Evolutionary conservation across 2,113 vertebrate species (phyloP).

Genomic region (Zapus hudsonius): DNA sequence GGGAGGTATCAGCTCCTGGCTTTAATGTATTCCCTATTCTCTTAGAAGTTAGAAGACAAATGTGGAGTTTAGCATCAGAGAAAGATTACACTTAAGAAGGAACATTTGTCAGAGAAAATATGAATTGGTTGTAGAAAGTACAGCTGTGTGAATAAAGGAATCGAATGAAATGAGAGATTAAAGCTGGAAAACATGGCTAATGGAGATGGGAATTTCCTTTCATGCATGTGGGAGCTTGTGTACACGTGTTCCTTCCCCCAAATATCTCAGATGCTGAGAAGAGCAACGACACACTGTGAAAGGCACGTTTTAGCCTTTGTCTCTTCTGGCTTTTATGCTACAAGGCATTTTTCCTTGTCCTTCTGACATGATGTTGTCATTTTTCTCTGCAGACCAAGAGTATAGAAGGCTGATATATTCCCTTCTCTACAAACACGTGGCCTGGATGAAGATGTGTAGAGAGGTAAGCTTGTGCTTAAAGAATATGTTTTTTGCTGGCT

Average conservation of each 20-base stretch:
- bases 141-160: slow-evolving; percentile 54
- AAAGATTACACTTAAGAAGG: slow-evolving; percentile 47
- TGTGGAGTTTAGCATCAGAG: slow-evolving; percentile 56
- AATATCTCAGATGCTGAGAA: slow-evolving; percentile 59
- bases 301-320: not conserved
- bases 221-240: slow-evolving; percentile 56
- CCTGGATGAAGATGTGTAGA: not conserved
- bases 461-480: not conserved
- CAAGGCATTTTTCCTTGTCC: no score
- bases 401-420: not conserved
- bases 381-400: not conserved
- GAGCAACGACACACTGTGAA: not conserved
- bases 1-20: not conserved
- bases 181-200: slow-evolving; percentile 51
- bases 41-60: slow-evolving; percentile 56
- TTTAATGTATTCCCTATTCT: not conserved
- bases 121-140: slow-evolving; percentile 58
- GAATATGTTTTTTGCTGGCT: not conserved
- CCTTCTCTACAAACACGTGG: not conserved
- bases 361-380: not conserved
- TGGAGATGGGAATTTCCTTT: slow-evolving; percentile 66
- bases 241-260: not conserved
- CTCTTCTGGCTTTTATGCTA: not conserved
- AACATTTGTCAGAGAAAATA: slow-evolving; percentile 67
- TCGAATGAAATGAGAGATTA: slow-evolving; percentile 60